Evolutionary conservation across 2,113 vertebrate genomes (phyloP).

Genomic region (Centropus bengalensis): DNA sequence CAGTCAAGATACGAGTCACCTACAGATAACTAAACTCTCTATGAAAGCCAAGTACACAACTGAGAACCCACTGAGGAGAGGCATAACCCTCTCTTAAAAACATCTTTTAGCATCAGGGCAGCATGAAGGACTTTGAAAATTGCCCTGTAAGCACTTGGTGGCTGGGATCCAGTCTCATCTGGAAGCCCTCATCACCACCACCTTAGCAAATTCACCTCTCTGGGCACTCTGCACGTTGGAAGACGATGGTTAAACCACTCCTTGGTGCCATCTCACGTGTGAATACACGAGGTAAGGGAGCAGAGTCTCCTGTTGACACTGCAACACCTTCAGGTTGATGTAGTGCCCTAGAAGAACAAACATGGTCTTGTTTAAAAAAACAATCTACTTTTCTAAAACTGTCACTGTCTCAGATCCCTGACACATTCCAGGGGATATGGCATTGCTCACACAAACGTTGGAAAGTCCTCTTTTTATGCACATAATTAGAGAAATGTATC

Average conservation of each 20-base stretch:
- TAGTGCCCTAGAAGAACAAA: not conserved
- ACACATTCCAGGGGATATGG: not conserved
- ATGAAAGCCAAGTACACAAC: not conserved
- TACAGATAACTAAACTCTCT: not conserved
- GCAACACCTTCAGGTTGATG: not conserved
- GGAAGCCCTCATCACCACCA: not conserved
- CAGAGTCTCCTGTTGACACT: not conserved
- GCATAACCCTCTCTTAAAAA: not conserved
- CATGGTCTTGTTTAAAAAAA: not conserved
- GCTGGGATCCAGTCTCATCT: not conserved
- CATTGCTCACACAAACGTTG: not conserved
- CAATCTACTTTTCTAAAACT: not conserved
- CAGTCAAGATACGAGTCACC: not conserved
- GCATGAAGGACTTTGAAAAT: not conserved
- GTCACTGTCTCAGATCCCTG: not conserved
- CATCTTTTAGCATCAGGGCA: not conserved
- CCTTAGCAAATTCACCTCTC: not conserved
- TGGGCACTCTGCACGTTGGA: not conserved
- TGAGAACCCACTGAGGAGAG: not conserved
- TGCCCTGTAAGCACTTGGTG: not conserved
- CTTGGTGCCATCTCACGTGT: not conserved
- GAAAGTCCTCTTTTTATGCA: not conserved
- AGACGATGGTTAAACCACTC: not conserved
- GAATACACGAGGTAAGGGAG: not conserved
- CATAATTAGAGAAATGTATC: not conserved